A percentile compares a stretch with the other conserved stretches of the same genome.
Conservation (phyloP, 1,140 invertebrate species). For the Micrasema longulum region DNA sequence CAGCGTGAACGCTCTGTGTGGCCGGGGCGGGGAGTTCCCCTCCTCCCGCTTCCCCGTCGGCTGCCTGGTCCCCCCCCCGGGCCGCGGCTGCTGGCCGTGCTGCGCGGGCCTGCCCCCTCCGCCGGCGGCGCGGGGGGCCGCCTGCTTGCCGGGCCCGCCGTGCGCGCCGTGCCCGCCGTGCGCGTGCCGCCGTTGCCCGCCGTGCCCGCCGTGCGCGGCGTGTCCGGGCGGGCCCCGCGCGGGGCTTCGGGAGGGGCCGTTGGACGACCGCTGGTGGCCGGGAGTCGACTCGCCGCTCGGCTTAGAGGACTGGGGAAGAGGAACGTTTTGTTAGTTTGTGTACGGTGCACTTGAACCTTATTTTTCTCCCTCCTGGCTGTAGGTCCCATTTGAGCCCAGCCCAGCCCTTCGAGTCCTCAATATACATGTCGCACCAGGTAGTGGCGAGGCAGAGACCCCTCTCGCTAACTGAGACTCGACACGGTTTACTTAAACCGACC, state of each 20-base stretch:
- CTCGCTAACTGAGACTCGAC: too few species aligned
- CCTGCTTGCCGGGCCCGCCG: slow-evolving; percentile 27
- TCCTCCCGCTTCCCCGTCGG: neutral
- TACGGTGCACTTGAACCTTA: too few species aligned
- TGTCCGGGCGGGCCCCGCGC: too few species aligned
- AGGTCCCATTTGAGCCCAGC: too few species aligned
- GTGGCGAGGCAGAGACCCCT: too few species aligned
- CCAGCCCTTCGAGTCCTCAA: too few species aligned
- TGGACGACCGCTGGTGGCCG: too few species aligned
- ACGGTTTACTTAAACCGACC: too few species aligned
- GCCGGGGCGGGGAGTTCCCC: slow-evolving; percentile 56
- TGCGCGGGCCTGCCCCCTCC: slow-evolving; percentile 4
- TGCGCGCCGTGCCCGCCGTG: slow-evolving; percentile 11
- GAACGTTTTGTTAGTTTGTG: too few species aligned
- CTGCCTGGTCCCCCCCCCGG: neutral
- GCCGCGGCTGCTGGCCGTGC: slow-evolving; percentile 20
- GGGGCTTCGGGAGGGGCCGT: slow-evolving; percentile 2
- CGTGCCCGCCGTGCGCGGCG: slow-evolving; percentile 24
- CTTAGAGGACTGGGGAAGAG: slow-evolving; percentile 62
- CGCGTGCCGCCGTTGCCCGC: slow-evolving; percentile 24
- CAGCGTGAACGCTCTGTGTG: slow-evolving; percentile 41
- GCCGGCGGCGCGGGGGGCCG: neutral
- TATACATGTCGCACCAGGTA: too few species aligned
- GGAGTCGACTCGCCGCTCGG: slow-evolving; percentile 8
- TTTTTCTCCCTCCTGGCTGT: too few species aligned